Conservation (phyloP, 2,888 invertebrate species). For the Tolmerus cingulatus region DNA sequence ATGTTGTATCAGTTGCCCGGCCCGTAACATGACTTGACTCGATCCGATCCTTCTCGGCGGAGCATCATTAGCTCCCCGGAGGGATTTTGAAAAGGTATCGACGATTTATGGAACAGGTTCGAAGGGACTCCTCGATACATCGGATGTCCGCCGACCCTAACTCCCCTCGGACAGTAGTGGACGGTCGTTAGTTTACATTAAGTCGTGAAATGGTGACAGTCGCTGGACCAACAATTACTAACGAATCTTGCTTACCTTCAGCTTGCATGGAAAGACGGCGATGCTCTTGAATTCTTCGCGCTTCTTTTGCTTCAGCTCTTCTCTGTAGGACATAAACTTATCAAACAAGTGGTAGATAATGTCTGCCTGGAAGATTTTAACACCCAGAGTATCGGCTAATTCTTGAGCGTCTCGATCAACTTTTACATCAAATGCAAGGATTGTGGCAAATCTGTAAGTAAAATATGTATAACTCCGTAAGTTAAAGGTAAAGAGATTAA, state of each 20-base stretch:
- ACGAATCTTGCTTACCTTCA: conserved; percentile 70
- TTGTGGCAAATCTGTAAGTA: conserved; percentile 82
- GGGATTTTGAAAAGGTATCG: conserved; percentile 40
- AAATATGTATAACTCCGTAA: background rate
- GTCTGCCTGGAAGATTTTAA: conserved; percentile 97
- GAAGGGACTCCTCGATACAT: background rate
- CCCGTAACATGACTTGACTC: conserved; percentile 3
- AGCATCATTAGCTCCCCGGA: conserved; percentile 42
- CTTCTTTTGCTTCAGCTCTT: conserved; percentile 88
- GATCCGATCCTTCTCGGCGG: background rate
- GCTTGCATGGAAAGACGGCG: conserved; percentile 98
- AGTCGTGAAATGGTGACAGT: background rate
- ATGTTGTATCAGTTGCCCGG: conserved; percentile 29
- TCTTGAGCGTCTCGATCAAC: conserved; percentile 98
- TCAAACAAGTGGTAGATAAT: conserved; percentile 99
- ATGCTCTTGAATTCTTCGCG: conserved; percentile 95
- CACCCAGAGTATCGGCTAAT: conserved; percentile 90
- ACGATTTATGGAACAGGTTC: conserved; percentile 40
- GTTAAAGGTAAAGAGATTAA: background rate
- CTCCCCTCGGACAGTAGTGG: background rate
- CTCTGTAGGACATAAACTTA: conserved; percentile 91
- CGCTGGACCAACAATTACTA: conserved; percentile 1
- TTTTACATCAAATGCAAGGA: conserved; percentile 99
- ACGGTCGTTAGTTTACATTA: conserved; percentile 19
- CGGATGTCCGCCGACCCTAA: background rate